Evolutionary conservation across 2,888 invertebrate species (phyloP).

Genomic region (Operophtera brumata): DNA sequence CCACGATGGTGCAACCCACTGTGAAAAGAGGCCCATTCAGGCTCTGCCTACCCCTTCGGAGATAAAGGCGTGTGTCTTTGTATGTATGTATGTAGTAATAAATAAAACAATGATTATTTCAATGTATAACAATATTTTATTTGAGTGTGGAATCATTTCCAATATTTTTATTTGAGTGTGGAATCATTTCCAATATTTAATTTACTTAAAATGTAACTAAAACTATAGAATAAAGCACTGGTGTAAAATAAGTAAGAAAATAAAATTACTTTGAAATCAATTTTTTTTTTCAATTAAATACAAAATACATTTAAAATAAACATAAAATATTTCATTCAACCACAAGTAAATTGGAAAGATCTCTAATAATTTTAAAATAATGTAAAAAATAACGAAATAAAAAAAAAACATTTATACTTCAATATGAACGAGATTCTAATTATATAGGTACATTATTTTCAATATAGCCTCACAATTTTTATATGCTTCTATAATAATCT

Average conservation of each 20-base stretch:
- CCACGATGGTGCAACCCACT: too few species aligned
- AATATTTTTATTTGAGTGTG: constrained; percentile 50
- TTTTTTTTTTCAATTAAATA: constrained; percentile 10
- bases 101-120: constrained; percentile 5
- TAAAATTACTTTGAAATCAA: constrained; percentile 36
- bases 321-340: neutral
- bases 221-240: constrained; percentile 50
- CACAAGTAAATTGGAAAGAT: neutral
- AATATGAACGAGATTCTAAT: neutral
- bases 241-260: constrained; percentile 36
- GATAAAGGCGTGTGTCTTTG: too few species aligned
- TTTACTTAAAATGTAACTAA: constrained; percentile 37
- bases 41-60: too few species aligned
- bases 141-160: constrained; percentile 46
- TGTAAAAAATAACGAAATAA: neutral
- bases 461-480: neutral
- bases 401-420: neutral
- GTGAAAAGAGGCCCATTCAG: too few species aligned
- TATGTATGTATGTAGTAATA: neutral
- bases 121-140: constrained; percentile 53
- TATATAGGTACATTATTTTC: neutral
- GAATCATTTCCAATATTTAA: constrained; percentile 47
- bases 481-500: too few species aligned
- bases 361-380: neutral
- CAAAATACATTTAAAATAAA: neutral